Evolutionary conservation across 2,113 vertebrate species (phyloP).

Genomic region (Herpetotheres cachinnans): DNA sequence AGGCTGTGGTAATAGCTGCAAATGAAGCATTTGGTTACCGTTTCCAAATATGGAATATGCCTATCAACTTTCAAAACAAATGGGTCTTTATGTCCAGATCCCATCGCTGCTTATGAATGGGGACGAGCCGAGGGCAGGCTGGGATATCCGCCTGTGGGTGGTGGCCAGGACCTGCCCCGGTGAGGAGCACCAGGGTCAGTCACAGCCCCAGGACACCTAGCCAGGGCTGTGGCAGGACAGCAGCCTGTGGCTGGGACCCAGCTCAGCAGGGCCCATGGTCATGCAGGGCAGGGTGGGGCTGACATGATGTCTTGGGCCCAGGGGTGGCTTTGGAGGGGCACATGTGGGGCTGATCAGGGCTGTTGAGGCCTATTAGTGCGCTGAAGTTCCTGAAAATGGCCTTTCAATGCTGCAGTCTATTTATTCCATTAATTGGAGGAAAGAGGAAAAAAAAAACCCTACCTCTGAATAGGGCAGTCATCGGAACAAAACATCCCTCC

Average conservation of each 20-base stretch:
- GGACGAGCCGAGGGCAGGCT: background rate
- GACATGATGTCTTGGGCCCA: background rate
- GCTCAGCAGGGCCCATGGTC: background rate
- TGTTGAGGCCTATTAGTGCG: background rate
- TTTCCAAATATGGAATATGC: background rate
- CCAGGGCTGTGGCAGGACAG: background rate
- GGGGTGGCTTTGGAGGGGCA: background rate
- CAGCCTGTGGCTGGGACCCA: background rate
- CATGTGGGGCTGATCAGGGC: no score
- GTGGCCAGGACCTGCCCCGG: background rate
- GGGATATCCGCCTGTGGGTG: no score
- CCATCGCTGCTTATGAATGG: accelerated
- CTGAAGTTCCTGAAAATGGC: background rate
- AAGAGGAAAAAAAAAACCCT: background rate
- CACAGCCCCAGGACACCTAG: background rate
- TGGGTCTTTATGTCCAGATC: background rate
- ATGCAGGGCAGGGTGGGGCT: background rate
- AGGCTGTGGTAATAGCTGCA: background rate
- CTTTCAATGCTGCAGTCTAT: background rate
- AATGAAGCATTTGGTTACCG: background rate
- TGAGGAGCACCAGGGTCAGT: no score
- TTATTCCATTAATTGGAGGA: background rate
- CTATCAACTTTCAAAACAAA: background rate
- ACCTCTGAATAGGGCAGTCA: accelerated
- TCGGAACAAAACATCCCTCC: background rate